Percentiles rank a stretch among this genome's conserved stretches.
Evolutionary conservation across 2,888 invertebrate genomes (phyloP).

Genomic region (Homarus gammarus): DNA sequence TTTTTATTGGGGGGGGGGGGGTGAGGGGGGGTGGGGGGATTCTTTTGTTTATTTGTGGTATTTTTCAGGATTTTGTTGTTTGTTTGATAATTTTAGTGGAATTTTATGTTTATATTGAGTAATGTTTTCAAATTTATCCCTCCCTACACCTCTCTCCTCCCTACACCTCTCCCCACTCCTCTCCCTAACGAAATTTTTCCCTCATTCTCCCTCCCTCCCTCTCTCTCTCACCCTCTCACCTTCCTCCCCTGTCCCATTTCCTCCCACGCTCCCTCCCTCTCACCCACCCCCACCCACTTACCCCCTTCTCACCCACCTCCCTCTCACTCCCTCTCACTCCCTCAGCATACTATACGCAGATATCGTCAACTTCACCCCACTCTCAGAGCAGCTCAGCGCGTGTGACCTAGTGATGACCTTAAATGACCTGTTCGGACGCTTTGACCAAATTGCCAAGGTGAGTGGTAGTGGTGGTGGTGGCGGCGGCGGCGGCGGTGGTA

Average conservation of each 20-base stretch:
- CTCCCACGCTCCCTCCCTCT: background rate
- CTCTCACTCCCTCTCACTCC: background rate
- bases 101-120: too few relatives aligned
- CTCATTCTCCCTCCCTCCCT: constrained; percentile 79
- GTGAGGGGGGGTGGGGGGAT: too few relatives aligned
- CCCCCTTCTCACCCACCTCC: background rate
- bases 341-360: constrained; percentile 95
- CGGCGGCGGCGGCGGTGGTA: too few relatives aligned
- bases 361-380: constrained; percentile 98
- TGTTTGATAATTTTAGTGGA: too few relatives aligned
- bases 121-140: too few relatives aligned
- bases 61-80: too few relatives aligned
- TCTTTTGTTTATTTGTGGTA: too few relatives aligned
- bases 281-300: background rate
- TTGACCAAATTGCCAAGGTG: constrained; percentile 85
- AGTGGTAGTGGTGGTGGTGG: background rate
- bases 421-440: constrained; percentile 97
- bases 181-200: too few relatives aligned
- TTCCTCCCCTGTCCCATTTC: background rate
- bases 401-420: constrained; percentile 96
- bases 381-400: constrained; percentile 94
- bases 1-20: too few relatives aligned
- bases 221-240: background rate
- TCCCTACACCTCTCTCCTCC: too few relatives aligned
- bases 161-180: too few relatives aligned